phyloP scores from a whole-genome alignment of 2,888 invertebrate genomes.

The Eupithecia tripunctaria region DNA sequence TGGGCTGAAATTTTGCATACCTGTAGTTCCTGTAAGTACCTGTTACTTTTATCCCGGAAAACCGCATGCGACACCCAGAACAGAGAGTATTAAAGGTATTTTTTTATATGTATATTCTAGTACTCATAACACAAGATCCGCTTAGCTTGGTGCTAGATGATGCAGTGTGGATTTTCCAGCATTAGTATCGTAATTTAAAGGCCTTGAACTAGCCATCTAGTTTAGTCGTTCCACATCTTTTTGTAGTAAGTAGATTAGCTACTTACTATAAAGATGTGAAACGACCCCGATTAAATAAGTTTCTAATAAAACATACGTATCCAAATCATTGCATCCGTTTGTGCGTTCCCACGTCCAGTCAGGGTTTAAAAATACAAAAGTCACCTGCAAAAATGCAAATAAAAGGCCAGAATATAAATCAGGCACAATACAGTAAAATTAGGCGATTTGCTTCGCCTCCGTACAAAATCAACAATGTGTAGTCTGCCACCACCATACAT shows the following conservation, averaged over 20 bases:
- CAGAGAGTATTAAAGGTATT: too few relatives aligned
- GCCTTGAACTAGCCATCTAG: neutral
- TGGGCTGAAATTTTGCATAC: neutral
- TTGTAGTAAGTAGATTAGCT: too few relatives aligned
- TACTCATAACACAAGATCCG: too few relatives aligned
- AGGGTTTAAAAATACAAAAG: neutral
- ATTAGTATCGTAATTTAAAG: neutral
- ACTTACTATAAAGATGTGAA: neutral
- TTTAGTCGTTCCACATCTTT: too few relatives aligned
- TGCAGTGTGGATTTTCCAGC: too few relatives aligned
- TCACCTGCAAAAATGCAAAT: slow-evolving; percentile 4
- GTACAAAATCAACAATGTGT: slow-evolving; percentile 11
- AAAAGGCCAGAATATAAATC: slow-evolving; percentile 7
- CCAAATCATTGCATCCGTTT: neutral
- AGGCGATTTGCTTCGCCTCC: slow-evolving; percentile 32
- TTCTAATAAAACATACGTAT: neutral
- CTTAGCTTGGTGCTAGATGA: too few relatives aligned
- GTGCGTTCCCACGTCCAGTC: neutral
- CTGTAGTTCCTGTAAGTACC: neutral
- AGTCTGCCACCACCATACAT: neutral
- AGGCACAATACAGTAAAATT: slow-evolving; percentile 31
- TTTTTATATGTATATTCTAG: too few relatives aligned
- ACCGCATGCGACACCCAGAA: neutral
- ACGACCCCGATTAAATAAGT: neutral
- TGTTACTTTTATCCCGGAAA: neutral